phyloP scores from a whole-genome alignment of 2,888 invertebrate species.

The Andrena praecox region DNA sequence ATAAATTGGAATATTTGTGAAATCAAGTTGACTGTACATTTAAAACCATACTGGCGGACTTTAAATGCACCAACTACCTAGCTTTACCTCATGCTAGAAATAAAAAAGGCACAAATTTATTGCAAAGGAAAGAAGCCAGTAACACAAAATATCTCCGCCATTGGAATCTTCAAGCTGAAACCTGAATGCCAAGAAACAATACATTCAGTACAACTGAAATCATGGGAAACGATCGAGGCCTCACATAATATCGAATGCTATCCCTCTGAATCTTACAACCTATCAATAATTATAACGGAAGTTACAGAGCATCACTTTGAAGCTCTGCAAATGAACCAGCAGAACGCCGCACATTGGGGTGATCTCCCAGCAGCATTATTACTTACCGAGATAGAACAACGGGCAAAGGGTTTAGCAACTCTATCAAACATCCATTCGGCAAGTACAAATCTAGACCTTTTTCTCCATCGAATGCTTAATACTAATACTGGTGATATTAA shows the following conservation, averaged over 20 bases:
- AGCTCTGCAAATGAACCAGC: background rate
- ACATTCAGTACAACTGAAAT: background rate
- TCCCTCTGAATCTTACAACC: background rate
- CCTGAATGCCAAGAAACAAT: background rate
- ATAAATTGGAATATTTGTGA: background rate
- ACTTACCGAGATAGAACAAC: background rate
- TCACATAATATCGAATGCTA: background rate
- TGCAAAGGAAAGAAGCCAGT: too few species aligned
- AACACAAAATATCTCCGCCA: background rate
- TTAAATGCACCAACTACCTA: background rate
- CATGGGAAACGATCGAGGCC: background rate
- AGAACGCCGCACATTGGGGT: background rate
- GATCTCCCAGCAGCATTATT: background rate
- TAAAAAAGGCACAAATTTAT: background rate
- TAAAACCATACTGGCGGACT: background rate
- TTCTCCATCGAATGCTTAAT: background rate
- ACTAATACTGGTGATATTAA: background rate
- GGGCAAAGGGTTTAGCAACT: background rate
- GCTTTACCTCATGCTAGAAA: background rate
- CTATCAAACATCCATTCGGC: background rate
- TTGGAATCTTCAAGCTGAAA: background rate
- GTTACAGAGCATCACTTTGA: background rate
- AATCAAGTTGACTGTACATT: background rate
- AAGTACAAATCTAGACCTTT: background rate
- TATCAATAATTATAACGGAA: background rate